Evolutionary conservation across 2,113 vertebrate genomes (phyloP).

Genomic region (Megatriorchis doriae): DNA sequence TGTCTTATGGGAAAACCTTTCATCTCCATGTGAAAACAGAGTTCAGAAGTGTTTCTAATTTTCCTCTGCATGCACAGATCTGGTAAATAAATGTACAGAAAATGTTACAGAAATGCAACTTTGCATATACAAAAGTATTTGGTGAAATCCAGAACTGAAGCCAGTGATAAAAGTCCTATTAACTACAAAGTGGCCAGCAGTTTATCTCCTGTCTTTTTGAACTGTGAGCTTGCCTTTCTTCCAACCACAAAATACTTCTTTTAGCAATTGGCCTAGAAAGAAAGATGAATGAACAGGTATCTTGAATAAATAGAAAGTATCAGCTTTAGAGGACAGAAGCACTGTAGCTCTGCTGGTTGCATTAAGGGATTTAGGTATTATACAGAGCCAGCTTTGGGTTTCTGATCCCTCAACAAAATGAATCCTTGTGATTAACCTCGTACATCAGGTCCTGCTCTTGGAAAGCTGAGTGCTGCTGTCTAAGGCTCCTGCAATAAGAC

Average conservation of each 20-base stretch:
- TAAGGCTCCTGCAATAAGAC: not conserved
- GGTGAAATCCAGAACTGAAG: not conserved
- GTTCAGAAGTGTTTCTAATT: not conserved
- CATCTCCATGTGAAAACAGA: not conserved
- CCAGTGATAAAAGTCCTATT: not conserved
- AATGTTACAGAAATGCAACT: not conserved
- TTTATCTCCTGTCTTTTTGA: not conserved
- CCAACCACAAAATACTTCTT: not conserved
- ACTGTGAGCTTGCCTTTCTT: not conserved
- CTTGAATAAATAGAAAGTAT: not conserved
- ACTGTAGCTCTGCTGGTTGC: not conserved
- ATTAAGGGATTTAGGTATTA: conserved; percentile 42
- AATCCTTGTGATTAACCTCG: not conserved
- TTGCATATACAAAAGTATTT: not conserved
- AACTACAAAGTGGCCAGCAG: not conserved
- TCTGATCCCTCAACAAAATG: conserved; percentile 27
- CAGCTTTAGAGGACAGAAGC: not conserved
- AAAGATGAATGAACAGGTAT: not conserved
- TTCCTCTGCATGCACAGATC: not conserved
- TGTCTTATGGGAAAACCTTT: not conserved
- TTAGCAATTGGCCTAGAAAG: not conserved
- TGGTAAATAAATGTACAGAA: not conserved
- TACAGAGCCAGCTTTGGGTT: not conserved
- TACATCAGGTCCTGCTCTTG: not conserved
- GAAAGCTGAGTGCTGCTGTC: not conserved